phyloP scores from a whole-genome alignment of 2,888 invertebrate genomes.

The Catocala sponsa region DNA sequence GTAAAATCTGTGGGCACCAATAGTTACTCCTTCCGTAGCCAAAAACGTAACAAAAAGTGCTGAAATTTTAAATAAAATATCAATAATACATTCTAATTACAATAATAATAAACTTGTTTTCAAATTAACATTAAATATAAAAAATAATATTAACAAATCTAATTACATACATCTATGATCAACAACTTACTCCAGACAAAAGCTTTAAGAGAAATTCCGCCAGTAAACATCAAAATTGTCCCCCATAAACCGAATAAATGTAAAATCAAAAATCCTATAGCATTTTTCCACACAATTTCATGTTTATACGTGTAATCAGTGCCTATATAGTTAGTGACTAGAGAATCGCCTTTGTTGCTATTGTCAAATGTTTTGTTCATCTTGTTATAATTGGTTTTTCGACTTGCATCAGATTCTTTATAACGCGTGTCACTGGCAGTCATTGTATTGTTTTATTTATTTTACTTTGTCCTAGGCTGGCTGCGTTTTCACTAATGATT shows the following conservation, averaged over 20 bases:
- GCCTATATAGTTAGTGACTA: slow-evolving; percentile 56
- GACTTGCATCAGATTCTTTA: slow-evolving; percentile 5
- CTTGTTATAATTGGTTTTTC: slow-evolving; percentile 10
- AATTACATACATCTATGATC: no score
- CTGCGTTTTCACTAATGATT: slow-evolving; percentile 28
- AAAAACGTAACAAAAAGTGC: slow-evolving; percentile 29
- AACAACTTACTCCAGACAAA: slow-evolving; percentile 46
- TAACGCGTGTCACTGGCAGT: slow-evolving; percentile 16
- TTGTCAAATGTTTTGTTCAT: slow-evolving; percentile 4
- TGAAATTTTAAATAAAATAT: slow-evolving; percentile 26
- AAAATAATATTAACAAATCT: not conserved
- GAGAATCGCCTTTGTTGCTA: slow-evolving; percentile 20
- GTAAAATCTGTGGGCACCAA: slow-evolving; percentile 94
- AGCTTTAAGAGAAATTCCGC: slow-evolving; percentile 36
- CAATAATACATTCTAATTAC: not conserved
- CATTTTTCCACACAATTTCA: slow-evolving; percentile 90
- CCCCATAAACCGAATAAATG: slow-evolving; percentile 84
- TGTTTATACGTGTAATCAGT: slow-evolving; percentile 74
- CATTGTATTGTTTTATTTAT: slow-evolving; percentile 28
- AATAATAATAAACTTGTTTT: no score
- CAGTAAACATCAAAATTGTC: slow-evolving; percentile 57
- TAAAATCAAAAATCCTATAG: slow-evolving; percentile 86
- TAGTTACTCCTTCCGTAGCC: slow-evolving; percentile 90
- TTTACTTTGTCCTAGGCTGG: slow-evolving; percentile 9
- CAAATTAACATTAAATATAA: not conserved